Evolutionary conservation across 2,797 vertebrate species (phyloP), one percentile per base, ranked within the genome.

Genomic region (Halcyon smyrnensis): DNA sequence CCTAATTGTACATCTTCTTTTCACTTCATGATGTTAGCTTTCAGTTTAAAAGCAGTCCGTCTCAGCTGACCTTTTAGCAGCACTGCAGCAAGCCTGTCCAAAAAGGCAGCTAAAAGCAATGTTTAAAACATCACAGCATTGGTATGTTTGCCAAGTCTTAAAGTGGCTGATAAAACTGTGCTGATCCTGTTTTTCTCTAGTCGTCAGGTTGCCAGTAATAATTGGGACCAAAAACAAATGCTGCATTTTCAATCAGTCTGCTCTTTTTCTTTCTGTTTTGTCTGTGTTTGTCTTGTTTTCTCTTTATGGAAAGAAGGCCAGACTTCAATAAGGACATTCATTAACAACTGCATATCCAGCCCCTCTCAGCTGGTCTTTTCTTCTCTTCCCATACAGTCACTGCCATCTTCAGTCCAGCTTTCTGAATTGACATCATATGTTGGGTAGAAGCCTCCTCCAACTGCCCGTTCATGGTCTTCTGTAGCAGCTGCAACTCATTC

Each of bases 201-300:
- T 1, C 4, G 23, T 81, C 69, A 67, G 30, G 34, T 87, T 88
- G 74, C 46, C 82, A 73, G 41, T 76, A 91, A 84, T 62, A 86
- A 20, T 91, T 3, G 6, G 67, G 46, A 69, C 27, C 37, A 81
- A 78, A 90, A 32, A 0, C 63, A 84, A 89, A 93, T 87, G 17
- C 59, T 92, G 54, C 34, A 25, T 92, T 95, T 95, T 76, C n/a
- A 62, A 12, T 82, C 74, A 76, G 54, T 62, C 63, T 90, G 18
- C 45, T 75, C 30, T 85, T 89, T 71, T 84, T 32, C 54, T 43
- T 86, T 43, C 67, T 73, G 4, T 79, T 90, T 88, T 79, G 53
- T 79, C 39, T 91, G 27, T 8, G 9, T 87, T 95, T 90, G 20
- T 69, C 73, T 90, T 91, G 20, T 73, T 93, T 93, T 48, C 32